These are phyloP conservation scores for Ascaphus truei DNA, from an alignment of 2,113 vertebrate genomes.

Conservation along the genomic window DNA sequence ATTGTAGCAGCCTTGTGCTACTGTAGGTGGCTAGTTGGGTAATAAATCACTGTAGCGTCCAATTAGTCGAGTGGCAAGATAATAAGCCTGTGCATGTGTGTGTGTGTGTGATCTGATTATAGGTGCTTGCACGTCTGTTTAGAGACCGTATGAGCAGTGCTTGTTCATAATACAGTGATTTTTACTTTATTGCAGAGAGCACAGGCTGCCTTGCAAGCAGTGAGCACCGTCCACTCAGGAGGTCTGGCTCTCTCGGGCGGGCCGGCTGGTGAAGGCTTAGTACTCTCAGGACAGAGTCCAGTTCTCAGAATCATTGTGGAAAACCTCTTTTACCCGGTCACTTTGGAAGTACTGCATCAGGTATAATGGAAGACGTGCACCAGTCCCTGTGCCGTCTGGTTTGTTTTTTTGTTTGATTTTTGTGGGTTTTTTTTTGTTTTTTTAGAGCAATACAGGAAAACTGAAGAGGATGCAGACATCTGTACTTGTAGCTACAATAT, in stretches of 20 bases:
- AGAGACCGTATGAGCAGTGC: no score
- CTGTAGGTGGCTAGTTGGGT: no score
- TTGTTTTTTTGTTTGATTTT: not conserved
- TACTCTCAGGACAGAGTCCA: slow-evolving; percentile 52
- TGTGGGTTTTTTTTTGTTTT: slow-evolving; percentile 14
- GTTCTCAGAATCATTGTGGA: slow-evolving; percentile 78
- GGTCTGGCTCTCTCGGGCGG: slow-evolving; percentile 43
- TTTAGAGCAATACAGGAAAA: not conserved
- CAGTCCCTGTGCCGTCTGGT: no score
- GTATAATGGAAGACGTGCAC: no score
- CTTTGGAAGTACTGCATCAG: slow-evolving; percentile 76
- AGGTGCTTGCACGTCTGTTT: no score
- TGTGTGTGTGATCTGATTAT: no score
- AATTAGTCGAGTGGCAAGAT: no score
- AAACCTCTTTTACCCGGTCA: slow-evolving; percentile 70
- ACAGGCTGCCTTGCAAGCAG: slow-evolving; percentile 58
- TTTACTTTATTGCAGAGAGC: slow-evolving; percentile 54
- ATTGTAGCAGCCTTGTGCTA: no score
- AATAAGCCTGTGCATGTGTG: no score
- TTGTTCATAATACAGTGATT: not conserved
- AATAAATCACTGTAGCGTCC: no score
- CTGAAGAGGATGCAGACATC: not conserved
- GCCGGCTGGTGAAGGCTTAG: slow-evolving; percentile 41
- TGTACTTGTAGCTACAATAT: no score
- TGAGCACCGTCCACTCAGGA: slow-evolving; percentile 56